These are phyloP conservation scores for Hetaerina titia DNA, from an alignment of 2,888 invertebrate species.

Conservation along the genomic window DNA sequence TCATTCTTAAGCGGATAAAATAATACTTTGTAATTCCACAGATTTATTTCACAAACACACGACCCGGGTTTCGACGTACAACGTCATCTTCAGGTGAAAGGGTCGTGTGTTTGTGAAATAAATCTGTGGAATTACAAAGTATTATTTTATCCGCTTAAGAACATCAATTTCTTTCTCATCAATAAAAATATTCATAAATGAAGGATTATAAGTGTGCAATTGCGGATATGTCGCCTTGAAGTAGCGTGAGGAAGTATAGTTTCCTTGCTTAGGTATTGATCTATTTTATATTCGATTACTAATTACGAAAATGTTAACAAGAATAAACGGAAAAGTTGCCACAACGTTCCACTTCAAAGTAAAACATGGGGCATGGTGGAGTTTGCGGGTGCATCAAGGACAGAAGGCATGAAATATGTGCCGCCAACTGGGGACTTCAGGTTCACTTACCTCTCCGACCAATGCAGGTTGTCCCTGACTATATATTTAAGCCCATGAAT, in stretches of 20 bases:
- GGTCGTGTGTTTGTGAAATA: too few species aligned
- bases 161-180: too few species aligned
- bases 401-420: not conserved
- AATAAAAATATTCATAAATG: too few species aligned
- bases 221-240: too few species aligned
- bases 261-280: not conserved
- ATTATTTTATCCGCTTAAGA: too few species aligned
- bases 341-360: not conserved
- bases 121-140: too few species aligned
- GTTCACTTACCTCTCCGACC: slow-evolving; percentile 69
- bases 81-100: too few species aligned
- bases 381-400: not conserved
- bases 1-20: too few species aligned
- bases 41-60: too few species aligned
- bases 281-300: not conserved
- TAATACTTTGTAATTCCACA: too few species aligned
- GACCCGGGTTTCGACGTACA: too few species aligned
- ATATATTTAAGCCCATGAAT: slow-evolving; percentile 69
- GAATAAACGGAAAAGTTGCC: not conserved
- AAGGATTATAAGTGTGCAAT: too few species aligned
- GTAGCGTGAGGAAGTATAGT: not conserved
- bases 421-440: not conserved
- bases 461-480: slow-evolving; percentile 68
- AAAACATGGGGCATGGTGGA: not conserved
- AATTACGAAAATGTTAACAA: not conserved